A percentile compares a stretch with the other conserved stretches of the same genome.
These are phyloP conservation scores for Naso thynnoides DNA, from an alignment of 2,797 vertebrate genomes.

Conservation along the genomic window DNA sequence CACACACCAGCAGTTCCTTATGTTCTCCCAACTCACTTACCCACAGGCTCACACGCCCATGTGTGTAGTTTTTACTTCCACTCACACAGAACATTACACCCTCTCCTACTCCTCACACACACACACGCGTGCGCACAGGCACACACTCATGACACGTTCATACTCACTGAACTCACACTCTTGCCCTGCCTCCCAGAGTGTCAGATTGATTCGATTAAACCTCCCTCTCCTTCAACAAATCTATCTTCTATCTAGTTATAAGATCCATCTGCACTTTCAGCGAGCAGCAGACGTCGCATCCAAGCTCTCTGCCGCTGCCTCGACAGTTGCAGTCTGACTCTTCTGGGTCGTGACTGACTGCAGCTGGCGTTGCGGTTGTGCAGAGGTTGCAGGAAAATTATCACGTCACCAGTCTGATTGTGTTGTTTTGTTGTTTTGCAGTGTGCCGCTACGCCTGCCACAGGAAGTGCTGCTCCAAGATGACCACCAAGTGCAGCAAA, in stretches of 20 bases:
- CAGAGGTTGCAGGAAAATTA: neutral
- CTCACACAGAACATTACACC: constrained; percentile 44
- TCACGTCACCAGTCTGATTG: constrained; percentile 38
- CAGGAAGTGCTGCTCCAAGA: constrained; percentile 95
- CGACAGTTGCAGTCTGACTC: neutral
- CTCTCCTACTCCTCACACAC: constrained; percentile 18
- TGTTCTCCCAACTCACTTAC: constrained; percentile 66
- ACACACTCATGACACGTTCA: neutral
- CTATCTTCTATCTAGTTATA: constrained; percentile 61
- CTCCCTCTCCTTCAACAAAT: constrained; percentile 52
- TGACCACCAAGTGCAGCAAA: constrained; percentile 93
- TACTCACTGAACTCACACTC: constrained; percentile 19
- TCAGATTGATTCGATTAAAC: constrained; percentile 56
- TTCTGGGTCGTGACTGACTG: constrained; percentile 4
- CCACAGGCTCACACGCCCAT: constrained; percentile 40
- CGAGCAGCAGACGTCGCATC: constrained; percentile 4
- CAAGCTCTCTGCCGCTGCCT: constrained; percentile 1
- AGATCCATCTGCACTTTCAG: constrained; percentile 35
- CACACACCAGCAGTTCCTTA: constrained; percentile 42
- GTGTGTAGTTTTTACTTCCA: constrained; percentile 57
- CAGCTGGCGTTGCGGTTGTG: constrained; percentile 4
- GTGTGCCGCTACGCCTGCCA: constrained; percentile 97
- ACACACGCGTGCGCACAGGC: constrained; percentile 18
- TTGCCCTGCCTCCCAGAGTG: constrained; percentile 42
- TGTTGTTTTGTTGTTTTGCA: constrained; percentile 70